These are phyloP conservation scores for Orthonyx spaldingii DNA, from an alignment of 2,113 vertebrate genomes.

Conservation along the genomic window DNA sequence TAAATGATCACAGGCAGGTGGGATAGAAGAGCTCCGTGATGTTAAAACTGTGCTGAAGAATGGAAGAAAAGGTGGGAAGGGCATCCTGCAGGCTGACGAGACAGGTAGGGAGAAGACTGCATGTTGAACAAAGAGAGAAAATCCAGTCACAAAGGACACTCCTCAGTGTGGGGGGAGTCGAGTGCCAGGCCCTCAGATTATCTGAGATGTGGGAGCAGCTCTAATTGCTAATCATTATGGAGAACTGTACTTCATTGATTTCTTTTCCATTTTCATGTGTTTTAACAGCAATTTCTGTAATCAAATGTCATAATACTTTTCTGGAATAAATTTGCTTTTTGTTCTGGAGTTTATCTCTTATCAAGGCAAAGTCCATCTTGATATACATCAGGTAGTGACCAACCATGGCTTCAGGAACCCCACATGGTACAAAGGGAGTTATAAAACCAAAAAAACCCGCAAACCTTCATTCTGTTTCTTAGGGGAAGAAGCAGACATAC, in stretches of 20 bases:
- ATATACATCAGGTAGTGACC: not conserved
- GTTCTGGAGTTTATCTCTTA: not conserved
- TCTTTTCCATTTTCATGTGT: not conserved
- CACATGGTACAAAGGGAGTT: not conserved
- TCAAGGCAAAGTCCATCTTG: not conserved
- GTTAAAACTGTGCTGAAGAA: not conserved
- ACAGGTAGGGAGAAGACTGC: not conserved
- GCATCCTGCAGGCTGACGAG: not conserved
- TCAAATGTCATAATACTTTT: not conserved
- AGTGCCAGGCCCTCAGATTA: not conserved
- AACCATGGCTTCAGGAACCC: not conserved
- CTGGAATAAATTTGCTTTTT: not conserved
- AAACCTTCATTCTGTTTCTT: not conserved
- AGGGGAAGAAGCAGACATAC: not conserved
- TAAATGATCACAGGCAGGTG: not conserved
- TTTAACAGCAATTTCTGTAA: not conserved
- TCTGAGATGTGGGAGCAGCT: not conserved
- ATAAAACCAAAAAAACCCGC: not conserved
- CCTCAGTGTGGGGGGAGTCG: accelerated
- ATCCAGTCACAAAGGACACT: not conserved
- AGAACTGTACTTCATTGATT: not conserved
- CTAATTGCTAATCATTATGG: not conserved
- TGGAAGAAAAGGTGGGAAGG: not conserved
- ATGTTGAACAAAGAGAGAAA: not conserved
- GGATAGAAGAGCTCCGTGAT: not conserved